Evolutionary conservation across 1,140 invertebrate genomes (phyloP).

Genomic region (Lepidurus packardi): DNA sequence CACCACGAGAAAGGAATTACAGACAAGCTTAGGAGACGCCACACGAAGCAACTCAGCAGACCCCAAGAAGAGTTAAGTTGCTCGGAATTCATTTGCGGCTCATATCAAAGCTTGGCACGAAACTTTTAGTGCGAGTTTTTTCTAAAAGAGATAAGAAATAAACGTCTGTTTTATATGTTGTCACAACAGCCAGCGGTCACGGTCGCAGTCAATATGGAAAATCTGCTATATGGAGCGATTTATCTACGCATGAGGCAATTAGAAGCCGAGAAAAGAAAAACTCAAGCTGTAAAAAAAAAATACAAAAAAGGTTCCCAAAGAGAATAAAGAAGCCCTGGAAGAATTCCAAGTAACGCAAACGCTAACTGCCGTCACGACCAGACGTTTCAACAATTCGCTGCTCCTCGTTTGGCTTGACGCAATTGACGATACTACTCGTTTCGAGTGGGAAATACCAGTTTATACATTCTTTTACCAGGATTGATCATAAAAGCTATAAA

Average conservation of each 20-base stretch:
- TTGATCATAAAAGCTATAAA: too few species aligned
- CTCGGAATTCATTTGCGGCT: neutral
- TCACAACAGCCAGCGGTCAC: conserved; percentile 11
- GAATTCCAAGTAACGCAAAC: conserved; percentile 3
- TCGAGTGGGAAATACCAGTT: neutral
- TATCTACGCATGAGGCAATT: conserved; percentile 3
- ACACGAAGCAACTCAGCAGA: neutral
- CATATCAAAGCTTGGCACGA: neutral
- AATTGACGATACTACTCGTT: neutral
- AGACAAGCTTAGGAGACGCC: neutral
- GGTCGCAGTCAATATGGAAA: neutral
- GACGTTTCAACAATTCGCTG: neutral
- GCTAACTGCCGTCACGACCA: neutral
- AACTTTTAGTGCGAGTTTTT: neutral
- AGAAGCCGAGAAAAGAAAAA: neutral
- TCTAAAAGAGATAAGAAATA: neutral
- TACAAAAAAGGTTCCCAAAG: neutral
- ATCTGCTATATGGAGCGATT: neutral
- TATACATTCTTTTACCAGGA: too few species aligned
- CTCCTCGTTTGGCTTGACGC: neutral
- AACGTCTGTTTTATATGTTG: conserved; percentile 15
- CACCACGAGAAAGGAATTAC: neutral
- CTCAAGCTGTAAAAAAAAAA: neutral
- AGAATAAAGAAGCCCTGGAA: neutral
- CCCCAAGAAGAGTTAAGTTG: neutral